Percentiles rank a stretch among this genome's conserved stretches.
phyloP scores from a whole-genome alignment of 2,797 vertebrate species.

The Pipistrellus kuhlii region DNA sequence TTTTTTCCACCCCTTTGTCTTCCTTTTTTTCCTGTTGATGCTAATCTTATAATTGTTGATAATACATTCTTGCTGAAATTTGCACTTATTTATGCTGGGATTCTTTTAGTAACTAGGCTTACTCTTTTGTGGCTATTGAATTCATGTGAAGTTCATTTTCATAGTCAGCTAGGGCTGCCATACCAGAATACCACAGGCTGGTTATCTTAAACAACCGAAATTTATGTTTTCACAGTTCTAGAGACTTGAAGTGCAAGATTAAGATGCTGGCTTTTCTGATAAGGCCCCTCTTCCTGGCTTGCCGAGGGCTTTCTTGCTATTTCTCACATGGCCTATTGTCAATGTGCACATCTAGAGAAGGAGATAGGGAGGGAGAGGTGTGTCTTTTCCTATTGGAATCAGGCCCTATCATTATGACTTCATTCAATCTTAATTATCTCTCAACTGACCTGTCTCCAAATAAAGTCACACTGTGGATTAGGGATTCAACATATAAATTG shows the following conservation, averaged over 20 bases:
- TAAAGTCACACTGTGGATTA: not conserved
- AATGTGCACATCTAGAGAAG: not conserved
- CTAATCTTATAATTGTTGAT: slow-evolving; percentile 35
- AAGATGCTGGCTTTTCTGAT: not conserved
- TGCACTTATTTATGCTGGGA: not conserved
- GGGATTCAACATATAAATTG: not conserved
- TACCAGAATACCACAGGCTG: not conserved
- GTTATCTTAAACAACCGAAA: not conserved
- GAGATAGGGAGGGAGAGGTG: not conserved
- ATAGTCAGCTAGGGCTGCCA: not conserved
- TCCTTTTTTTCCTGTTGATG: not conserved
- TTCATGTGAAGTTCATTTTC: slow-evolving; percentile 51
- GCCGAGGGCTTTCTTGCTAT: not conserved
- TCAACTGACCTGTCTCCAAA: not conserved
- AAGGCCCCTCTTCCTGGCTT: not conserved
- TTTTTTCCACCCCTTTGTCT: not conserved
- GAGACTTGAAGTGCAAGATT: not conserved
- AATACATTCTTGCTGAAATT: slow-evolving; percentile 35
- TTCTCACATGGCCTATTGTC: not conserved
- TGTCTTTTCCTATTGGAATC: not conserved
- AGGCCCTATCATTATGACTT: not conserved
- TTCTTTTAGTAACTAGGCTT: slow-evolving; percentile 29
- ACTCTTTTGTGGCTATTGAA: slow-evolving; percentile 41
- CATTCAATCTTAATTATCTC: not conserved
- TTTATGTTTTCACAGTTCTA: not conserved